These are phyloP conservation scores for Therioaphis trifolii DNA, from an alignment of 2,888 invertebrate genomes.

Conservation along the genomic window DNA sequence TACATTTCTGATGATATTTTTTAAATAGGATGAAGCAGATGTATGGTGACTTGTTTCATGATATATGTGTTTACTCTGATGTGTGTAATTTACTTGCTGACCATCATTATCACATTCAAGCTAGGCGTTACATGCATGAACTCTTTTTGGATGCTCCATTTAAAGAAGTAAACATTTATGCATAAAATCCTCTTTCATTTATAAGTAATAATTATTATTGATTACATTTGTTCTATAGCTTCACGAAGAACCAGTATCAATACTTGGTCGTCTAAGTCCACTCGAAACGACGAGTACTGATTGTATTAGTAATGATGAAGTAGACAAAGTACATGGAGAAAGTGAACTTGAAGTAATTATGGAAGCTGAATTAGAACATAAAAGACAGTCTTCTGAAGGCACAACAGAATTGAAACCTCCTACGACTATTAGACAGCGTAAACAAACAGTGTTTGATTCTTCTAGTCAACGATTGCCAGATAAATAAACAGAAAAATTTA, in stretches of 20 bases:
- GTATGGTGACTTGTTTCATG: slow-evolving; percentile 74
- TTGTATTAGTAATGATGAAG: slow-evolving; percentile 39
- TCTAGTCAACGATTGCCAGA: slow-evolving; percentile 52
- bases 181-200: slow-evolving; percentile 17
- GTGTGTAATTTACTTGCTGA: slow-evolving; percentile 82
- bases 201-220: slow-evolving; percentile 19
- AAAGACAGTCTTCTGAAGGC: slow-evolving; percentile 44
- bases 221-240: slow-evolving; percentile 67
- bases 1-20: slow-evolving; percentile 15
- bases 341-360: slow-evolving; percentile 61
- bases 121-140: slow-evolving; percentile 91
- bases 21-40: slow-evolving; percentile 71
- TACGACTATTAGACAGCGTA: slow-evolving; percentile 40
- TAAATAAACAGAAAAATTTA: slow-evolving; percentile 11
- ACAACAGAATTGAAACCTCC: slow-evolving; percentile 22
- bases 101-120: slow-evolving; percentile 83
- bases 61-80: slow-evolving; percentile 93
- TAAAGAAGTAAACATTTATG: slow-evolving; percentile 71
- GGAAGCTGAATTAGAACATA: slow-evolving; percentile 56
- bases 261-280: slow-evolving; percentile 50
- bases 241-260: slow-evolving; percentile 68
- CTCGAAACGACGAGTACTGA: slow-evolving; percentile 31
- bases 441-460: slow-evolving; percentile 55
- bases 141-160: slow-evolving; percentile 88
- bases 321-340: slow-evolving; percentile 42